phyloP scores from a whole-genome alignment of 2,797 vertebrate species.

The Protonibea diacanthus region DNA sequence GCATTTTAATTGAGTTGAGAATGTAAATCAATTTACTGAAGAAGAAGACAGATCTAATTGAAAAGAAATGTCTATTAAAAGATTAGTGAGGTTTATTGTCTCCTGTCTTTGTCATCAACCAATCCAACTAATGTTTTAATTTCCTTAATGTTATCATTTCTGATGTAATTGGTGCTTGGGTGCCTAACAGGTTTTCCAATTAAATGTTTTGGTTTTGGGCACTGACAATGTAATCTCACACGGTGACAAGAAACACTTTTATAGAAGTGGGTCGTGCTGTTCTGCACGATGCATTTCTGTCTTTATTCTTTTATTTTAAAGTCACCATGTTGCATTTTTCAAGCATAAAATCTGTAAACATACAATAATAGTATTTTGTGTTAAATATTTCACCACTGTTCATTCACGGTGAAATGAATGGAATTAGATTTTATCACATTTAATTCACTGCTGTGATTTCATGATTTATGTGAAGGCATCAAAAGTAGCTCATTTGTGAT shows the following conservation, averaged over 20 bases:
- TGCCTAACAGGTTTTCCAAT: slow-evolving; percentile 83
- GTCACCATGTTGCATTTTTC: slow-evolving; percentile 20
- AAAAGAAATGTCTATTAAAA: slow-evolving; percentile 88
- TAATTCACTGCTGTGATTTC: slow-evolving; percentile 14
- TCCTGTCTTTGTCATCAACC: slow-evolving; percentile 82
- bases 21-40: slow-evolving; percentile 86
- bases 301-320: slow-evolving; percentile 31
- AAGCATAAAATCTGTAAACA: not conserved
- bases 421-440: slow-evolving; percentile 10
- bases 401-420: not conserved
- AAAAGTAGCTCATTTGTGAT: slow-evolving; percentile 35
- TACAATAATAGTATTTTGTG: not conserved
- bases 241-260: slow-evolving; percentile 60
- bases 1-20: slow-evolving; percentile 87
- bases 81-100: slow-evolving; percentile 85
- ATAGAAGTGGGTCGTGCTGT: slow-evolving; percentile 19
- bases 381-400: not conserved
- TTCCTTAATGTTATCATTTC: slow-evolving; percentile 88
- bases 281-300: not conserved
- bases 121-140: slow-evolving; percentile 86
- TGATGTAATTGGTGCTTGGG: slow-evolving; percentile 86
- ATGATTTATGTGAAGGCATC: slow-evolving; percentile 23
- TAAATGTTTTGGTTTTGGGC: slow-evolving; percentile 82
- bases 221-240: slow-evolving; percentile 61
- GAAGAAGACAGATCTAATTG: slow-evolving; percentile 87